Percentiles rank a stretch among this genome's conserved stretches.
These are phyloP conservation scores for Canis aureus DNA, from an alignment of 2,113 vertebrate genomes.

Conservation along the genomic window DNA sequence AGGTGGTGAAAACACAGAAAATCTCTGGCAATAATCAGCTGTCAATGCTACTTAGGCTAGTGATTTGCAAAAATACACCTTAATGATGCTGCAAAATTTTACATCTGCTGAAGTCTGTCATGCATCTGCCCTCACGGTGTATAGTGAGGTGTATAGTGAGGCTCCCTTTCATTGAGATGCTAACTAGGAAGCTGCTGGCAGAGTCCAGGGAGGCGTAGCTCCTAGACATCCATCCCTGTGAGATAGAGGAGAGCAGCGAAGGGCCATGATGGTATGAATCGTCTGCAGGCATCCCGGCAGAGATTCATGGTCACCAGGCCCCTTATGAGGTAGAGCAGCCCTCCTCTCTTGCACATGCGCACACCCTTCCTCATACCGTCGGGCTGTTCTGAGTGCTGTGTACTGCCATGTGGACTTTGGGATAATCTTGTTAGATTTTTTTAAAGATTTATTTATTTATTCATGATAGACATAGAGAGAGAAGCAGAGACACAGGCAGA, in stretches of 20 bases:
- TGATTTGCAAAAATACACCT: background rate
- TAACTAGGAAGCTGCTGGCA: background rate
- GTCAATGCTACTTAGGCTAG: background rate
- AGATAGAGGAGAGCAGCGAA: background rate
- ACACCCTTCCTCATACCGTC: background rate
- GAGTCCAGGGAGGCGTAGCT: background rate
- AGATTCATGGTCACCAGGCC: background rate
- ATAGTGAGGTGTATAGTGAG: background rate
- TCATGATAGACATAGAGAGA: no score
- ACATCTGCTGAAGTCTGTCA: background rate
- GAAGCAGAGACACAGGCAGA: no score
- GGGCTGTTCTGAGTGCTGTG: background rate
- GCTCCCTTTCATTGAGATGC: background rate
- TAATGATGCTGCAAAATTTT: background rate
- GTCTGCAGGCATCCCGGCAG: background rate
- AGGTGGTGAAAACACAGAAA: background rate
- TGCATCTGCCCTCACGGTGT: background rate
- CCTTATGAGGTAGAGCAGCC: accelerated
- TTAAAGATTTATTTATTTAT: no score
- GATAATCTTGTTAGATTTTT: background rate
- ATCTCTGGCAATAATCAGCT: background rate
- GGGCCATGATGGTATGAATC: background rate
- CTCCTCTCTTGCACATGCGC: accelerated
- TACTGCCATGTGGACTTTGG: background rate
- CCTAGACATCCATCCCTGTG: background rate